Percentiles rank a stretch among this genome's conserved stretches.
Conservation (phyloP, 1,140 invertebrate genomes). For the Papilio aristodemus region DNA sequence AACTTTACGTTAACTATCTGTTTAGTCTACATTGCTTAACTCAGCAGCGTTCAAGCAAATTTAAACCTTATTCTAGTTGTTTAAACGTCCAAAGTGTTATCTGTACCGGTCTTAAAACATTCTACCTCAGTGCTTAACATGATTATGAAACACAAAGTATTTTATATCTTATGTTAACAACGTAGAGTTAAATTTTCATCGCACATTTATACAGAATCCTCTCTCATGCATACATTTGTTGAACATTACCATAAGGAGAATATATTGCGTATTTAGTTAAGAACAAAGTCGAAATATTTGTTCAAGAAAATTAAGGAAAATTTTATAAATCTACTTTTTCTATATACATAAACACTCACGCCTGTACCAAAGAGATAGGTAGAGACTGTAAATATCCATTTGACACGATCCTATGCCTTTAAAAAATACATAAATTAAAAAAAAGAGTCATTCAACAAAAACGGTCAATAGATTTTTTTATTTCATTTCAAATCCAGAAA, state of each 20-base stretch:
- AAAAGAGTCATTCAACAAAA: too few species aligned
- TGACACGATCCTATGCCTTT: too few species aligned
- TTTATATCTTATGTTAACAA: slow-evolving; percentile 18
- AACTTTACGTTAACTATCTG: slow-evolving; percentile 45
- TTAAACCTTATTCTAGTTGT: not conserved
- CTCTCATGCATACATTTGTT: slow-evolving; percentile 5
- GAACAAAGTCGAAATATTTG: slow-evolving; percentile 15
- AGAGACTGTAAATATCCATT: too few species aligned
- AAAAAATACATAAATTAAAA: too few species aligned
- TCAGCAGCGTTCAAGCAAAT: slow-evolving; percentile 15
- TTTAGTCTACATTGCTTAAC: slow-evolving; percentile 42
- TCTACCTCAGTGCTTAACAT: slow-evolving; percentile 31
- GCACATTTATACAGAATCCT: slow-evolving; percentile 14
- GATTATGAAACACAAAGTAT: not conserved
- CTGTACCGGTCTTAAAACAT: not conserved
- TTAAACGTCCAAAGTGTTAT: not conserved
- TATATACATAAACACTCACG: too few species aligned
- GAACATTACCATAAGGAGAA: slow-evolving; percentile 20
- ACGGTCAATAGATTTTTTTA: too few species aligned
- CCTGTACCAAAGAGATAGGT: too few species aligned
- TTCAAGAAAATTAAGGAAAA: not conserved
- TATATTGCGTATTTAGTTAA: slow-evolving; percentile 29
- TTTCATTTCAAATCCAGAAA: too few species aligned
- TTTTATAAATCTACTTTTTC: not conserved
- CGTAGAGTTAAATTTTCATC: slow-evolving; percentile 18